Base-by-base conservation (phyloP, 1,140 invertebrate species). In the Oryctes rhinoceros region DNA sequence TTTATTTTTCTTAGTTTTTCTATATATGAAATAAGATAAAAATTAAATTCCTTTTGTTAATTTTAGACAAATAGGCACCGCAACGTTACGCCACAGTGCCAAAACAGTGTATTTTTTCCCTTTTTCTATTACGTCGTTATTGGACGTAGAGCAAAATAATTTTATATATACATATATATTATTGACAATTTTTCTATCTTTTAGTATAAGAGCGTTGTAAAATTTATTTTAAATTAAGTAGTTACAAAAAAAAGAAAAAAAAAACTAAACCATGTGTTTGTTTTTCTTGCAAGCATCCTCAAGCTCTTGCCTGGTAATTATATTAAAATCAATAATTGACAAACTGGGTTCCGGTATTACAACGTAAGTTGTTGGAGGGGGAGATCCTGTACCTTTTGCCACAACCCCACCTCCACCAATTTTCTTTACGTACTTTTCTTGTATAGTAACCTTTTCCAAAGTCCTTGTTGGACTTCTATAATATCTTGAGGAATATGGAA, bases 311-410 rank as follows among this genome's bases (percentile, higher is more conserved):
- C 91, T 87, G 2, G 92, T 92, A 84, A 94, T 89, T 85, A 92
- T 89, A 89, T 94, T 94, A 85, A 94, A 92, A 89, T 94, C 93
- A 83, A 94, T 93, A 82, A 94, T 93, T 24, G 92, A 91, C 78
- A 94, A 89, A 83, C 90, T 90, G 6, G 92, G 92, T 84, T 91
- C 89, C 44, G 88, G 88, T 4, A 89, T 87, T 49, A 88, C 87
- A 85, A 75, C 87, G 80, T 5, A 86, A 83, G 48, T 86, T 84
- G 20, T 87, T 79, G 35, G 81, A 78, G 48, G 85, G 82, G 84
- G 81, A 81, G 84, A 82, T 75, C 59, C 78, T 13, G n/a, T 15
- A 53, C 81, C 83, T 82, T 81, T 83, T 81, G 83, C 83, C 85
- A 65, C 76, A 11, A 76, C 30, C 20, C 53, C 62, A 15, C 75